Evolutionary conservation across 2,888 invertebrate genomes (phyloP), one percentile per base, ranked within the genome.

Genomic region (Ptilodon capucinus): DNA sequence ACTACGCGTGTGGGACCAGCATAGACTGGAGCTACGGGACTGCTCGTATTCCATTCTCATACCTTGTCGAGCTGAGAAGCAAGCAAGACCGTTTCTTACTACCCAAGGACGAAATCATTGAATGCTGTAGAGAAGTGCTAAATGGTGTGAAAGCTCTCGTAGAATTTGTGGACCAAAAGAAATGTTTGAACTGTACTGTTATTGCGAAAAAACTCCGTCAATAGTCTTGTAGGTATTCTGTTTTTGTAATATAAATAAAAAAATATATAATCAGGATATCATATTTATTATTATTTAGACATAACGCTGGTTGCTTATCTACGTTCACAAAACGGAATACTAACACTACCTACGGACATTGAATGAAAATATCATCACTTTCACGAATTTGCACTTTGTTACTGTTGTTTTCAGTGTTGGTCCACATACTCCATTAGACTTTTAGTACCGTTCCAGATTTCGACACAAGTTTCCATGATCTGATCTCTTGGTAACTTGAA

Each of bases 11-110:
- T 39, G 91, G 91, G 0, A 90, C 90, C 1, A 91, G 91, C 53
- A 85, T 89, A 23, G 91, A 91, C 55, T 91, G 91, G 90, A 88
- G 88, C 52, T 90, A 91, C 40, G 88, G 87, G 4, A 78, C 80
- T 2, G 90, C 87, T 13, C 77, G 69, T 2, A 87, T 91, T 21
- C 91, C 89, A 0, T 91, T 79, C 60, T 83, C 91, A 0, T 91
- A 89, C 45, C 81, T 91, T 18, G 51, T 90, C 7, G 91, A 91
- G 54, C 51, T 91, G 30, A 76, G 86, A 49, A 80, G 87, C 52
- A 88, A 84, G 51, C 72, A 80, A 34, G 74, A 83, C 51, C 79
- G 78, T 42, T 91, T 91, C 45, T 16, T 79, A 3, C 50, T 89
- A 25, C 86, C 86, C 0, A 85, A 71, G 52, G 74, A 77, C 18